Evolutionary conservation across 2,113 vertebrate species (phyloP).

Genomic region (human (Homo sapiens)): GRCh38 chr14:49461001-49461500

Average conservation of each 20-base stretch:
- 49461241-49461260: constrained; percentile 1
- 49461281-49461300: constrained; percentile 9
- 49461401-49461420: constrained; percentile 34
- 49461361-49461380: constrained; percentile 58
- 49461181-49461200: constrained; percentile 17
- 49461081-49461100: constrained; percentile 28
- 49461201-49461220: constrained; percentile 26
- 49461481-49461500: neutral
- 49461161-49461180: constrained; percentile 20
- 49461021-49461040: neutral
- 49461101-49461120: constrained; percentile 8
- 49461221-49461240: constrained; percentile 41
- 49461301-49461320: constrained; percentile 48
- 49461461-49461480: constrained; percentile 51
- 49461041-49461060: neutral
- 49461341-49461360: constrained; percentile 67
- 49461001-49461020: constrained; percentile 9
- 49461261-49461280: constrained; percentile 45
- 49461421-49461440: constrained; percentile 22
- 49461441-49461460: constrained; percentile 34
- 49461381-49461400: constrained; percentile 38
- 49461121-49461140: constrained; percentile 20
- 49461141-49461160: neutral
- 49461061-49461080: constrained; percentile 34
- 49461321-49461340: constrained; percentile 46